Conservation (phyloP, 2,888 invertebrate genomes). For the Odontocolon sp. region DNA sequence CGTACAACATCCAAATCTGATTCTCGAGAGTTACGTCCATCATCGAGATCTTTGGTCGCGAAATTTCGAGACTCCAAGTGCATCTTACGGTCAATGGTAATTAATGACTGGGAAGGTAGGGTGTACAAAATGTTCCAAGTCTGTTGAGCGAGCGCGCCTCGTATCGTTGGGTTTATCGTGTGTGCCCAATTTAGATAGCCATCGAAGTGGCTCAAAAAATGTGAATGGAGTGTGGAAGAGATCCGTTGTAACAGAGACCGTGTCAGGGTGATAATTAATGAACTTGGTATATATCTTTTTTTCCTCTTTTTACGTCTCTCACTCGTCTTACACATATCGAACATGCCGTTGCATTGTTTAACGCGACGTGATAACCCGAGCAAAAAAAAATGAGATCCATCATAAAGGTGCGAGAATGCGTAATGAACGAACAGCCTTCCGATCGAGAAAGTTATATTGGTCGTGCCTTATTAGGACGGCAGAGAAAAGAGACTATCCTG, state of each 20-base stretch:
- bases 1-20: conserved; percentile 1
- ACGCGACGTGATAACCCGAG: conserved; percentile 66
- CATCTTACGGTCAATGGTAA: conserved; percentile 56
- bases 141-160: conserved; percentile 26
- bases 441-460: conserved; percentile 57
- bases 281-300: conserved; percentile 51
- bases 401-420: conserved; percentile 58
- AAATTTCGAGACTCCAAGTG: conserved; percentile 21
- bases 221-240: conserved; percentile 45
- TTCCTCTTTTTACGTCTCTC: conserved; percentile 7
- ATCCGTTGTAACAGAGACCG: conserved; percentile 67
- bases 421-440: conserved; percentile 54
- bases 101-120: conserved; percentile 64
- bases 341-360: conserved; percentile 68
- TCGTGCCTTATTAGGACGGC: conserved; percentile 48
- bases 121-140: conserved; percentile 41
- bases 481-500: conserved; percentile 1
- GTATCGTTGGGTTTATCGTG: conserved; percentile 44
- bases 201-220: conserved; percentile 70
- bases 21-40: not conserved
- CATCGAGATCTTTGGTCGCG: not conserved
- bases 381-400: conserved; percentile 65
- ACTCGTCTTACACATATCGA: conserved; percentile 33
- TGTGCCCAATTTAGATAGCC: conserved; percentile 71
- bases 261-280: conserved; percentile 74